A percentile compares a stretch with the other conserved stretches of the same genome.
Conservation (phyloP, 92 coral and sea anemone species). For the Epizoanthus stellaris region DNA sequence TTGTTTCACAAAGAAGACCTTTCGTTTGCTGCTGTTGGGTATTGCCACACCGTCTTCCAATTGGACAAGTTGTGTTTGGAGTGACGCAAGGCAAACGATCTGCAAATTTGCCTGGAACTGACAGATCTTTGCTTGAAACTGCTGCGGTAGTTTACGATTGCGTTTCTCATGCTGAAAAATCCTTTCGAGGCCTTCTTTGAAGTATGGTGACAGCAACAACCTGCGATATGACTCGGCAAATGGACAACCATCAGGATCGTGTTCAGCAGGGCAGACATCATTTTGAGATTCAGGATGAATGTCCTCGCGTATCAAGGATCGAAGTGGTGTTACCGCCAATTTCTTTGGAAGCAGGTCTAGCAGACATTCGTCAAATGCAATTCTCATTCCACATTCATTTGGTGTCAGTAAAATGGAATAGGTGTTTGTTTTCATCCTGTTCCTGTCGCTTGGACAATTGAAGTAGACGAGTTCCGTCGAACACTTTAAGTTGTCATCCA, state of each 20-base stretch:
- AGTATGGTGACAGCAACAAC: slow-evolving; percentile 55
- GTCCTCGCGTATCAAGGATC: slow-evolving; percentile 62
- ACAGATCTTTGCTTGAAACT: background rate
- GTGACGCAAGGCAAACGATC: slow-evolving; percentile 69
- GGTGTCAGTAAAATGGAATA: slow-evolving; percentile 63
- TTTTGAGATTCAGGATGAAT: slow-evolving; percentile 66
- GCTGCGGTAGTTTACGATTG: background rate
- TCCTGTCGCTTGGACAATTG: slow-evolving; percentile 44
- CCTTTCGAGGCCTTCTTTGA: slow-evolving; percentile 53
- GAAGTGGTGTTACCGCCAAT: slow-evolving; percentile 51
- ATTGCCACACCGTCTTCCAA: slow-evolving; percentile 44
- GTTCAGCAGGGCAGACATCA: slow-evolving; percentile 69
- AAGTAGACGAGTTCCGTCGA: slow-evolving; percentile 59
- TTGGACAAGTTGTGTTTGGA: slow-evolving; percentile 62
- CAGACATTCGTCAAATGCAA: background rate
- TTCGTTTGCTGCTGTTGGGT: background rate
- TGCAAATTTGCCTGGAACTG: slow-evolving; percentile 15
- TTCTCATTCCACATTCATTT: background rate
- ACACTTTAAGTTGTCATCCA: slow-evolving; percentile 42
- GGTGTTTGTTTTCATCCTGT: slow-evolving; percentile 48
- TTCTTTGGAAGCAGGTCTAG: slow-evolving; percentile 58
- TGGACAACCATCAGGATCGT: slow-evolving; percentile 34
- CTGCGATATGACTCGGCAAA: slow-evolving; percentile 41
- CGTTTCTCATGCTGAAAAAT: slow-evolving; percentile 13
- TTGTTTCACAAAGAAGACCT: slow-evolving; percentile 43